Evolutionary conservation across 2,888 invertebrate genomes (phyloP).

Genomic region (Troides helena): DNA sequence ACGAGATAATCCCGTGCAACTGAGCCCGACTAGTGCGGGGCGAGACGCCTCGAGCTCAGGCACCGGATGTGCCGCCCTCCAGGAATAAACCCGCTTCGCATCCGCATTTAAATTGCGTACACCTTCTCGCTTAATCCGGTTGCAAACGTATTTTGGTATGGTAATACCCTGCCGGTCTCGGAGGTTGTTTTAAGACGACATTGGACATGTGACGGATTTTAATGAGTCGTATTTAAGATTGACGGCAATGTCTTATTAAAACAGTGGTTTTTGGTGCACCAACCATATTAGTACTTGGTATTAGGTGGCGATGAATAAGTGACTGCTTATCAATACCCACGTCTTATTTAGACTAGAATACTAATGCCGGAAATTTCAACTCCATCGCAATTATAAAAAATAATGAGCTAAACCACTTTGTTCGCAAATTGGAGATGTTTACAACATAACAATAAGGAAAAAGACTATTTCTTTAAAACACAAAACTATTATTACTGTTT

Average conservation of each 20-base stretch:
- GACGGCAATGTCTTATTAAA: not conserved
- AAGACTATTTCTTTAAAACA: no score
- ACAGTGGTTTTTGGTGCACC: not conserved
- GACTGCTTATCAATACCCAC: no score
- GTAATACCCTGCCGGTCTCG: conserved; percentile 33
- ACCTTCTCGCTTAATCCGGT: conserved; percentile 32
- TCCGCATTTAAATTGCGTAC: conserved; percentile 63
- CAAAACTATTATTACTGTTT: no score
- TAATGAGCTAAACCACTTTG: no score
- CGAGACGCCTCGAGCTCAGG: conserved; percentile 25
- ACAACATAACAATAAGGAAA: no score
- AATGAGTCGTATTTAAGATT: not conserved
- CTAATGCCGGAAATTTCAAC: no score
- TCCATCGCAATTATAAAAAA: no score
- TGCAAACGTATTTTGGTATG: conserved; percentile 34
- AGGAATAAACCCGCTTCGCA: conserved; percentile 51
- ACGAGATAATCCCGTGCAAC: conserved; percentile 47
- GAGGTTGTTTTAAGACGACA: conserved; percentile 26
- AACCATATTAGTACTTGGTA: not conserved
- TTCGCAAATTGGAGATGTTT: no score
- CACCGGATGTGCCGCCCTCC: conserved; percentile 43
- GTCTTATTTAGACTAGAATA: no score
- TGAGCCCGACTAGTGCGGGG: conserved; percentile 40
- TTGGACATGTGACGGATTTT: conserved; percentile 9
- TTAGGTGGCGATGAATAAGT: no score